phyloP scores from a whole-genome alignment of 2,113 vertebrate genomes.

The Grammomys surdaster region DNA sequence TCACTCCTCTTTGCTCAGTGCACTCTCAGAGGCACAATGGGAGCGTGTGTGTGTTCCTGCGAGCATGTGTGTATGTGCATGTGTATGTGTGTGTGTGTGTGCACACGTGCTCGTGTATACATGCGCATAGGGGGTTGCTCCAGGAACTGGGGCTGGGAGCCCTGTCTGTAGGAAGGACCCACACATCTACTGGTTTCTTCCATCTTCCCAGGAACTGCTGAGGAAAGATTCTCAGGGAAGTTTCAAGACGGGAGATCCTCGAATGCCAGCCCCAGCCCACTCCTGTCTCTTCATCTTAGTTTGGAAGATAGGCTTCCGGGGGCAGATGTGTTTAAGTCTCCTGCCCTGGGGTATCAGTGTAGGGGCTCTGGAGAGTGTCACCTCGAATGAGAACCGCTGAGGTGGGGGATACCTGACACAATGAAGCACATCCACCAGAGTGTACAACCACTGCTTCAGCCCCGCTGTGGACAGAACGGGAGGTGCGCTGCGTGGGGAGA shows the following conservation, averaged over 20 bases:
- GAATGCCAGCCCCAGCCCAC: not conserved
- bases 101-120: not conserved
- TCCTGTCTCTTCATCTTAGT: not conserved
- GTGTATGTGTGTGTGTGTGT: not conserved
- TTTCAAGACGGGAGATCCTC: not conserved
- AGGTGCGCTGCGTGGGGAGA: not conserved
- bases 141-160: not conserved
- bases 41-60: not conserved
- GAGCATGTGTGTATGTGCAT: too few species aligned
- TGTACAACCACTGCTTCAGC: not conserved
- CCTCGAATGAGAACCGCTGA: accelerated
- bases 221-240: not conserved
- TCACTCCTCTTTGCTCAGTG: not conserved
- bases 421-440: not conserved
- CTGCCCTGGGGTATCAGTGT: not conserved
- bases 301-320: not conserved
- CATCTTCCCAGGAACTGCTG: not conserved
- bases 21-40: not conserved
- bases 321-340: not conserved
- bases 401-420: not conserved
- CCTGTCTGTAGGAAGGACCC: not conserved
- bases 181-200: not conserved
- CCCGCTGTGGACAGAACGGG: accelerated
- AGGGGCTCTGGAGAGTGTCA: accelerated
- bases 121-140: not conserved